Evolutionary conservation across 2,888 invertebrate species (phyloP).

Genomic region (Trachelus stipa): DNA sequence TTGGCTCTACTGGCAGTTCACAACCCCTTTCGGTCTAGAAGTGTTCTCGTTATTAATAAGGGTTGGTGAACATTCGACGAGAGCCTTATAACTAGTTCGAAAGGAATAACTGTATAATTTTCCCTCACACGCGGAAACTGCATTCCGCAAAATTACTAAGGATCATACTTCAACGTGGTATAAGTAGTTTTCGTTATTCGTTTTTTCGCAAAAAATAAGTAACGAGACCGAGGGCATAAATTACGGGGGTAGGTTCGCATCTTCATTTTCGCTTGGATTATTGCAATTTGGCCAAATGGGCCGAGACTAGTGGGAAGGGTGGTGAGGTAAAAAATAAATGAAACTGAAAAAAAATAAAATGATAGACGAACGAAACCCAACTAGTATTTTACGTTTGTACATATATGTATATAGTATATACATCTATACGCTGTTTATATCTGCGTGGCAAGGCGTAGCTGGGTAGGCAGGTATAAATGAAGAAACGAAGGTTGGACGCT

Average conservation of each 20-base stretch:
- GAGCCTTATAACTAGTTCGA: background rate
- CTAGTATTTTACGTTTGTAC: background rate
- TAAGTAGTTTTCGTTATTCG: too few relatives aligned
- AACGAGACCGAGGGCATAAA: background rate
- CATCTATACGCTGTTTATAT: background rate
- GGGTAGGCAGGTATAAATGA: background rate
- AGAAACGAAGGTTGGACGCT: background rate
- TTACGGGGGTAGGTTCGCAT: background rate
- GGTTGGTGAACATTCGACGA: background rate
- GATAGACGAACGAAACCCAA: background rate
- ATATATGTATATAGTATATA: background rate
- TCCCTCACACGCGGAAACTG: background rate
- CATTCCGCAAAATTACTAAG: background rate
- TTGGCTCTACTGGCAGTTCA: background rate
- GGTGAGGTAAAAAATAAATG: background rate
- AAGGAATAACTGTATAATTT: background rate
- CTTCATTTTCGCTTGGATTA: background rate
- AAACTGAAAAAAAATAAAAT: background rate
- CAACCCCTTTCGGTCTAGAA: background rate
- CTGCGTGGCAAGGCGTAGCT: background rate
- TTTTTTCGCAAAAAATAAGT: background rate
- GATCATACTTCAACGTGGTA: background rate
- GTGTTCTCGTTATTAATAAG: background rate
- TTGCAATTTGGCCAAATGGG: background rate
- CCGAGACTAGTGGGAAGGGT: background rate